phyloP scores from a whole-genome alignment of 2,888 invertebrate species.

The Caenorhabditis virilis region DNA sequence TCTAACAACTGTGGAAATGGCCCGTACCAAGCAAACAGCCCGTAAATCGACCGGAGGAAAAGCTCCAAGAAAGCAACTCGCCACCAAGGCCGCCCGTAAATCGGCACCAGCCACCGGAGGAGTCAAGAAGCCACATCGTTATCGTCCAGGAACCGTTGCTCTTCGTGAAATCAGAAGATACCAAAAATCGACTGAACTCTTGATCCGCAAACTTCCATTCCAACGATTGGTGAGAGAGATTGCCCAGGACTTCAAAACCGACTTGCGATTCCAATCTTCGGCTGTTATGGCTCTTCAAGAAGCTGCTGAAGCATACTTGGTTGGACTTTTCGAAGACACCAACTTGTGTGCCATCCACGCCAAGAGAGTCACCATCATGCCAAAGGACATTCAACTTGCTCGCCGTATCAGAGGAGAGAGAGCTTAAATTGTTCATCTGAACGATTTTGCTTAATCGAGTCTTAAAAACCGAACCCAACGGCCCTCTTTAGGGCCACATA shows the following conservation, averaged over 20 bases:
- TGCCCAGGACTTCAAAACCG: conserved; percentile 52
- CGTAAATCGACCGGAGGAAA: conserved; percentile 55
- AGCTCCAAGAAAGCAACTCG: conserved; percentile 47
- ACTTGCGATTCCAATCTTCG: conserved; percentile 18
- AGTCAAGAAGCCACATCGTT: conserved; percentile 89
- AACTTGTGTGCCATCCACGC: conserved; percentile 85
- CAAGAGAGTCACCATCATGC: conserved; percentile 84
- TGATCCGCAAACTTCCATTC: conserved; percentile 51
- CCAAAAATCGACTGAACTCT: conserved; percentile 81
- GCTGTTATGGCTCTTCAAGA: neutral
- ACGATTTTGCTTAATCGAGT: too few species aligned
- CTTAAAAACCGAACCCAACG: conserved; percentile 50
- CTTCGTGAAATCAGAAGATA: conserved; percentile 94
- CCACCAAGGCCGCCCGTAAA: conserved; percentile 77
- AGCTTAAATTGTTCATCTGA: too few species aligned
- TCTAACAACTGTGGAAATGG: conserved; percentile 17
- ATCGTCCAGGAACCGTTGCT: conserved; percentile 91
- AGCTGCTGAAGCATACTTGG: conserved; percentile 29
- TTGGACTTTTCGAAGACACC: conserved; percentile 67
- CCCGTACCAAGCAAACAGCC: conserved; percentile 54
- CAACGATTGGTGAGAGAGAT: conserved; percentile 50
- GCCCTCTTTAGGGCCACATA: conserved; percentile 62
- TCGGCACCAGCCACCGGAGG: conserved; percentile 89
- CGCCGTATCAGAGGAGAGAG: too few species aligned
- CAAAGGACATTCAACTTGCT: conserved; percentile 83